These are phyloP conservation scores for Scleropages formosus DNA, from an alignment of 2,797 vertebrate species.

Conservation along the genomic window DNA sequence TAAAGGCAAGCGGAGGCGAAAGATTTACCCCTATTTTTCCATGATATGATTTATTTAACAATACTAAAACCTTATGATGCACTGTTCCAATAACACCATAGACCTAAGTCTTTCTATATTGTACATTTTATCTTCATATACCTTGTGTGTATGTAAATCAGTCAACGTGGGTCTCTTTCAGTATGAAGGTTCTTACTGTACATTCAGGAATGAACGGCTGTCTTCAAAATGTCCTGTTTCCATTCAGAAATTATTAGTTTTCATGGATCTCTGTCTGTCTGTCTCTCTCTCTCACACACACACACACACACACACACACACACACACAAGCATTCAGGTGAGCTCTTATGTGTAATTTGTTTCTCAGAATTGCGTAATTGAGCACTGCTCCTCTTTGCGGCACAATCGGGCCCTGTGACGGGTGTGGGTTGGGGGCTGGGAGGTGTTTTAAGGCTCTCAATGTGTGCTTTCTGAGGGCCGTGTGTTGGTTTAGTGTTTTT, in stretches of 20 bases:
- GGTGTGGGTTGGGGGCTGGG: slow-evolving; percentile 19
- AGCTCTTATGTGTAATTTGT: slow-evolving; percentile 57
- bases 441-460: slow-evolving; percentile 57
- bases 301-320: slow-evolving; percentile 37
- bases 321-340: slow-evolving; percentile 35
- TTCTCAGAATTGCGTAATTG: slow-evolving; percentile 56
- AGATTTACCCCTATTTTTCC: no score
- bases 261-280: slow-evolving; percentile 11
- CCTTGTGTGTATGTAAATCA: background rate
- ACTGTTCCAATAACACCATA: background rate
- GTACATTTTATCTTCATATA: slow-evolving; percentile 14
- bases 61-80: no score
- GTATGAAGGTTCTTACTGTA: slow-evolving; percentile 36
- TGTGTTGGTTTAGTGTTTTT: slow-evolving; percentile 63
- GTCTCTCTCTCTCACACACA: background rate
- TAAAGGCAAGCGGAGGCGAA: no score
- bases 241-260: slow-evolving; percentile 38
- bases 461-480: slow-evolving; percentile 63
- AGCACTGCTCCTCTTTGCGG: slow-evolving; percentile 47
- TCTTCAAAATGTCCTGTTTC: slow-evolving; percentile 29
- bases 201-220: slow-evolving; percentile 27
- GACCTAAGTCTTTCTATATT: slow-evolving; percentile 2
- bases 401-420: slow-evolving; percentile 58
- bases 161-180: background rate
- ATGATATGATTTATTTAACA: no score